Percentiles rank a stretch among this genome's conserved stretches.
Conservation (phyloP, 2,797 vertebrate genomes). For the Chlorospingus semifuscus region DNA sequence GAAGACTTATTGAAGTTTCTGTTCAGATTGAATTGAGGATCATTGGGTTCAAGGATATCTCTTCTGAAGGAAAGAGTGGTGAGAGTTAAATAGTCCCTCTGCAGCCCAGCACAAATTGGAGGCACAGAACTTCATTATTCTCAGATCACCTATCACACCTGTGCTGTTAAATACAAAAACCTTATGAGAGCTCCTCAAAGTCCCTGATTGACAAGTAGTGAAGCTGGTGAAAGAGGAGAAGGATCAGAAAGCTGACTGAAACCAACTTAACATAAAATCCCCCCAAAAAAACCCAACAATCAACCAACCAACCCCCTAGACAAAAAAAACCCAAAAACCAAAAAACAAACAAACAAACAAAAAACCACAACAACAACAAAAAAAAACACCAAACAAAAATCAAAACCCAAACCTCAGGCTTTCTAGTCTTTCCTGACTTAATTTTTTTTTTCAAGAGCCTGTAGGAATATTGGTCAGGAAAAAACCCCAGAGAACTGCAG, state of each 20-base stretch:
- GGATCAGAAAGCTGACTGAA: neutral
- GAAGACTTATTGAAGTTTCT: neutral
- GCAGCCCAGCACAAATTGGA: neutral
- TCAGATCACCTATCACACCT: neutral
- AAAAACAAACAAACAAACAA: too few relatives aligned
- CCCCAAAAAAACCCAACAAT: rapidly evolving
- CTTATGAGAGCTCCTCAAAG: neutral
- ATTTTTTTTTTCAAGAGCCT: neutral
- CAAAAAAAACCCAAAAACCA: neutral
- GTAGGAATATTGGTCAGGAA: neutral
- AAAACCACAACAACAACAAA: neutral
- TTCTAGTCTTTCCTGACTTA: neutral
- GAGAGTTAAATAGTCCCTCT: neutral
- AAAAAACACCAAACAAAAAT: neutral
- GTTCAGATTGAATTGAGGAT: neutral
- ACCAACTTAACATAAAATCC: rapidly evolving
- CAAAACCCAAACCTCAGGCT: rapidly evolving
- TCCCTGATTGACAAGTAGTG: neutral
- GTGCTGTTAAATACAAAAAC: neutral
- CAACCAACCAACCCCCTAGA: neutral
- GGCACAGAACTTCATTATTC: neutral
- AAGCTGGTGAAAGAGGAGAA: neutral
- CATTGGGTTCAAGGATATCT: neutral
- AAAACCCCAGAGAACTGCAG: neutral
- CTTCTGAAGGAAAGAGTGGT: neutral